Conservation (phyloP, 2,113 vertebrate species). For the Gavialis gangeticus region DNA sequence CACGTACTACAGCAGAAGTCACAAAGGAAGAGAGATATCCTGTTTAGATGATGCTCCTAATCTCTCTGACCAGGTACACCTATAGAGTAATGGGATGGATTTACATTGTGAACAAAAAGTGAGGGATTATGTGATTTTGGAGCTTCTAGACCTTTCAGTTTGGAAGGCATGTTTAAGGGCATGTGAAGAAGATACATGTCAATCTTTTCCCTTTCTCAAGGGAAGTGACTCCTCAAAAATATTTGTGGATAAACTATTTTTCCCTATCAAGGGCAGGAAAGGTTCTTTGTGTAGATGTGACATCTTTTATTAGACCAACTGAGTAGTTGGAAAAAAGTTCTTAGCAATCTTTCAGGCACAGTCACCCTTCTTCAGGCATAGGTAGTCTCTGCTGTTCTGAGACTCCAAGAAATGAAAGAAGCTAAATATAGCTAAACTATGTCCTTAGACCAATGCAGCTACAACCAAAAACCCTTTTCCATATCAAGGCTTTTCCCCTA, state of each 20-base stretch:
- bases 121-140: not conserved
- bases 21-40: not conserved
- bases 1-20: not conserved
- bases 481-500: not conserved
- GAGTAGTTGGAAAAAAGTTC: too few relatives aligned
- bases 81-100: not conserved
- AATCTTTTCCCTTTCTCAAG: not conserved
- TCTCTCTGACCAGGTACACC: not conserved
- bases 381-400: too few relatives aligned
- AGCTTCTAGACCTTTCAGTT: not conserved
- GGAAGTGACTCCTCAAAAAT: not conserved
- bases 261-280: too few relatives aligned
- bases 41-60: not conserved
- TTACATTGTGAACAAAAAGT: not conserved
- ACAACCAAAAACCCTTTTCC: not conserved
- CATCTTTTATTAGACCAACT: too few relatives aligned
- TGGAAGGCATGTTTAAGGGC: not conserved
- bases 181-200: not conserved
- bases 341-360: too few relatives aligned
- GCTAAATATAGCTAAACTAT: too few relatives aligned
- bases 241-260: not conserved
- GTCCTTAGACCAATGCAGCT: too few relatives aligned
- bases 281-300: too few relatives aligned
- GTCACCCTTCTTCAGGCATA: too few relatives aligned
- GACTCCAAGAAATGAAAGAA: too few relatives aligned